A percentile compares a stretch with the other conserved stretches of the same genome.
phyloP scores from a whole-genome alignment of 2,888 invertebrate species.

The Hedya salicella region DNA sequence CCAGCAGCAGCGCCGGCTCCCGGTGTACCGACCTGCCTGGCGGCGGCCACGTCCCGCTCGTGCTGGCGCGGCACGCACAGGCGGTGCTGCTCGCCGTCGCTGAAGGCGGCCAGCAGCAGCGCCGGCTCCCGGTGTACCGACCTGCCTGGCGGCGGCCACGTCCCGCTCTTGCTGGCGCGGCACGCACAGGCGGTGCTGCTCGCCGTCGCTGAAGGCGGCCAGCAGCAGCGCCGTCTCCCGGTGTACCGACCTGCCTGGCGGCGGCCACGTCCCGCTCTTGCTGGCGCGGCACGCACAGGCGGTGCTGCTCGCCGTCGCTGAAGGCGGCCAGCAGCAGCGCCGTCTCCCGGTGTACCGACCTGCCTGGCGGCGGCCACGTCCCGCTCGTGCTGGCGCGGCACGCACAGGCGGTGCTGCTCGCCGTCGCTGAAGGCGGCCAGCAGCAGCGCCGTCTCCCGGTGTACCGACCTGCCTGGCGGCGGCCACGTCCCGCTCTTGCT shows the following conservation, averaged over 20 bases:
- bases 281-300: too few relatives aligned
- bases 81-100: slow-evolving; percentile 85
- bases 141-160: slow-evolving; percentile 77
- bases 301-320: too few relatives aligned
- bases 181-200: too few relatives aligned
- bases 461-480: slow-evolving; percentile 71
- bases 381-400: slow-evolving; percentile 63
- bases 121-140: slow-evolving; percentile 76
- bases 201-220: too few relatives aligned
- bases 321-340: too few relatives aligned
- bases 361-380: slow-evolving; percentile 70
- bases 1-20: too few relatives aligned
- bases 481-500: slow-evolving; percentile 88
- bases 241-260: not conserved
- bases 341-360: slow-evolving; percentile 54
- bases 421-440: slow-evolving; percentile 84
- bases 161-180: slow-evolving; percentile 87
- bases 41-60: slow-evolving; percentile 62
- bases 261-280: too few relatives aligned
- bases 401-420: slow-evolving; percentile 82
- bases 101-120: slow-evolving; percentile 79
- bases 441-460: slow-evolving; percentile 76
- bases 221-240: too few relatives aligned
- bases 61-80: slow-evolving; percentile 72
- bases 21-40: slow-evolving; percentile 74